Conservation (phyloP, 53 echinoderm and acorn worm species). For the Holothuria scabra region DNA sequence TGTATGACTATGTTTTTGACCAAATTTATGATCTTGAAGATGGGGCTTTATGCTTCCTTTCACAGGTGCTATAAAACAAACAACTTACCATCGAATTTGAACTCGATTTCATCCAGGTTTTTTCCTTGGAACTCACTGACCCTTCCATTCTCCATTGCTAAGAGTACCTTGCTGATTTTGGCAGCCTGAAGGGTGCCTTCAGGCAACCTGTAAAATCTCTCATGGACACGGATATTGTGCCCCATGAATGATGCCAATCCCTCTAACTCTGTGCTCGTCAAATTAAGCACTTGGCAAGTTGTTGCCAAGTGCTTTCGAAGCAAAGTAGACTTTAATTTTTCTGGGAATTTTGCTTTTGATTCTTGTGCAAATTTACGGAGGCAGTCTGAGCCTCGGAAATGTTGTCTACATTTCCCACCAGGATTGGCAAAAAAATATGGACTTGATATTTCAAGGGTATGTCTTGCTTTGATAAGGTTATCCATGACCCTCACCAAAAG, state of each 20-base stretch:
- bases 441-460: background rate
- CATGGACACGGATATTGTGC: constrained; percentile 37
- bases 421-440: constrained; percentile 23
- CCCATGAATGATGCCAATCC: constrained; percentile 29
- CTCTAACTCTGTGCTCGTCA: constrained; percentile 7
- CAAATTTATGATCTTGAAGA: too few relatives aligned
- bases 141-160: constrained; percentile 27
- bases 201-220: background rate
- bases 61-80: too few relatives aligned
- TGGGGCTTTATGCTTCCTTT: too few relatives aligned
- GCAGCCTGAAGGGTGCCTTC: constrained; percentile 18
- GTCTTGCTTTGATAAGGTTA: background rate
- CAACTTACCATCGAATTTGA: too few relatives aligned
- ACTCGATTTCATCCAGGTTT: too few relatives aligned
- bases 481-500: constrained; percentile 18
- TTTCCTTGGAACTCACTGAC: too few relatives aligned
- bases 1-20: too few relatives aligned
- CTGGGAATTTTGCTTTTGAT: background rate
- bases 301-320: constrained; percentile 34
- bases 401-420: background rate
- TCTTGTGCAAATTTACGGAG: background rate
- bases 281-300: constrained; percentile 24
- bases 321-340: background rate
- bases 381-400: constrained; percentile 8
- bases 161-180: constrained; percentile 16